Evolutionary conservation across 1,140 invertebrate genomes (phyloP), one percentile per base, ranked within the genome.

Genomic region (Drosophila rhopaloa): DNA sequence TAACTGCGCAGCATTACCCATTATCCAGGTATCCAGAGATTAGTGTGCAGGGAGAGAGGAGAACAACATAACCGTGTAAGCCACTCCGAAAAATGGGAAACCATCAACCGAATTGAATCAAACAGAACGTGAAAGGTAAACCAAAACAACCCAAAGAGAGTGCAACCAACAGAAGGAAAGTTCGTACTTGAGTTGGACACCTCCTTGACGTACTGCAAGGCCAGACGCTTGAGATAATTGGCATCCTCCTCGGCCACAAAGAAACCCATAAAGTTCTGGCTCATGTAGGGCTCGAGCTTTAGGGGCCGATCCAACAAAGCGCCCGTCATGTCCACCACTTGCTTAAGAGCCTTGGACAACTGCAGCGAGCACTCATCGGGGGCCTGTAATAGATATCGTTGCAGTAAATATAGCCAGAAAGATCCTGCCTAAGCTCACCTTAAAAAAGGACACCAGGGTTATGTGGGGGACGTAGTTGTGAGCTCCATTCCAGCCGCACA

Each of bases 401-500:
- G 19, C 0, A 9, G 2, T 35, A 13, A 24, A 14, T 27, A 13
- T 37, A 0, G 6, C 4, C 8, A 0, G 5, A 5, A 57, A 2
- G 35, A 11, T 19, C 2, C 5, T 10, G 2, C 7, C 24, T 13
- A 5, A 5, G 54, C 74, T 78, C 93, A 97, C 97, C 94, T 97
- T 97, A 88, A 98, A 98, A 92, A 97, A 97, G 9, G 97, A 96
- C 43, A 97, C 96, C 38, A 98, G 93, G 10, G 97, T 98, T 73
- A 98, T 96, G 90, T 98, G 97, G 2, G 97, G 97, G 41, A 97
- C 95, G 91, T 95, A 97, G 92, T 97, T 97, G 83, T 97, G 97
- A 8, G 97, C 97, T 24, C 97, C 96, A 93, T 98, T 98, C 96
- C 97, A 97, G 35, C 95, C 96, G 91, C 95, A 95, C 5, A 95